These are phyloP conservation scores for Muntiacus muntjak DNA, from an alignment of 2,113 vertebrate genomes.

Conservation along the genomic window DNA sequence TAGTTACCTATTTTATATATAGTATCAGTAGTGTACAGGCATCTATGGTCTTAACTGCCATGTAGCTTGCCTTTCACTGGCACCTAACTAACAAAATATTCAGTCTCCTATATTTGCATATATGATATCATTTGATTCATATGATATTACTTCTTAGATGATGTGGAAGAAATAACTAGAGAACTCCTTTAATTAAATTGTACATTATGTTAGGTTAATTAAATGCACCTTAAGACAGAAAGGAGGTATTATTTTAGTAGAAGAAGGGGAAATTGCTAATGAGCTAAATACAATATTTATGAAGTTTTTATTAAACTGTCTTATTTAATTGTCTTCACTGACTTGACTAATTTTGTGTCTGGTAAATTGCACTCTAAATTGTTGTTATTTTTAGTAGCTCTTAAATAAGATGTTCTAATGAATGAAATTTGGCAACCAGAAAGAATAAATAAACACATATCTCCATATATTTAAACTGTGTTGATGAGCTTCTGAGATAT, in stretches of 20 bases:
- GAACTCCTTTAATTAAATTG: conserved; percentile 3
- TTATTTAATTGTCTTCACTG: conserved; percentile 49
- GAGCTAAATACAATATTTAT: conserved; percentile 47
- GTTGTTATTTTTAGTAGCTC: conserved; percentile 48
- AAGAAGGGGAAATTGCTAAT: conserved; percentile 9
- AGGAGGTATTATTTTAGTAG: neutral
- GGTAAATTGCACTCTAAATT: conserved; percentile 30
- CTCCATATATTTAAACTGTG: neutral
- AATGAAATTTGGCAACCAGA: conserved; percentile 21
- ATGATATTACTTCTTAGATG: neutral
- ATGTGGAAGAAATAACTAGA: neutral
- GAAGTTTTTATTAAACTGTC: conserved; percentile 54
- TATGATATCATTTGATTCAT: neutral
- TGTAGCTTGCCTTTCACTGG: neutral
- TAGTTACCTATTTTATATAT: too few species aligned
- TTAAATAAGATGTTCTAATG: conserved; percentile 49
- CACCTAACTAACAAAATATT: neutral
- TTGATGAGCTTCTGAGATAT: neutral
- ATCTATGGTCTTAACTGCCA: too few species aligned
- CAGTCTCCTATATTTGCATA: neutral
- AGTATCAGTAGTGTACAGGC: too few species aligned
- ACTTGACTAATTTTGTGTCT: conserved; percentile 42
- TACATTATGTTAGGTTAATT: conserved; percentile 46
- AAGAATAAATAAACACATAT: neutral
- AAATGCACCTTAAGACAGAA: conserved; percentile 34